Evolutionary conservation across 2,113 vertebrate species (phyloP).

Genomic region (Hippocampus guttulatus): DNA sequence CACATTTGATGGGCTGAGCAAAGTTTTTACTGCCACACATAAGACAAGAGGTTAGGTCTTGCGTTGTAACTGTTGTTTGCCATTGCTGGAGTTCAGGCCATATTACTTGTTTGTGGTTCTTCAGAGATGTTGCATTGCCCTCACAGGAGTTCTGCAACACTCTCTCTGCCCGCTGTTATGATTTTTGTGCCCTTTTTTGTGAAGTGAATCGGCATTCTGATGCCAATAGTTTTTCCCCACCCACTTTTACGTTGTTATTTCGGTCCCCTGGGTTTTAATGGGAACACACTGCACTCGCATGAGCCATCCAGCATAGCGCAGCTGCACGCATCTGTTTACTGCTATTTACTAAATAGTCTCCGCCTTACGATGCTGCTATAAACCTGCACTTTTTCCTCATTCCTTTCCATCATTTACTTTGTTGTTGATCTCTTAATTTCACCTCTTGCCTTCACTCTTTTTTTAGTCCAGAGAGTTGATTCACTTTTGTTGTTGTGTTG

Average conservation of each 20-base stretch:
- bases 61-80: neutral
- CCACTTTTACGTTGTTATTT: conserved; percentile 7
- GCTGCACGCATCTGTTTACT: conserved; percentile 72
- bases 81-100: neutral
- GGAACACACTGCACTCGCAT: conserved; percentile 61
- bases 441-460: conserved; percentile 29
- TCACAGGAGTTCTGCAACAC: neutral
- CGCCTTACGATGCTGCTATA: conserved; percentile 65
- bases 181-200: conserved; percentile 4
- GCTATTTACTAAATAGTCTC: conserved; percentile 72
- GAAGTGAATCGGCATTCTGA: neutral
- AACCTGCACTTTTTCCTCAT: conserved; percentile 45
- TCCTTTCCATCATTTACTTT: conserved; percentile 32
- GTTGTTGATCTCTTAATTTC: conserved; percentile 45
- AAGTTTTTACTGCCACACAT: neutral
- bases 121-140: neutral
- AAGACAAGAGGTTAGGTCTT: too few relatives aligned
- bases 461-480: conserved; percentile 10
- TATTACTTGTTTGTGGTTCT: neutral
- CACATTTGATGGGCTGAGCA: too few relatives aligned
- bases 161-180: neutral
- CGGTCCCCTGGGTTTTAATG: conserved; percentile 64
- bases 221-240: neutral
- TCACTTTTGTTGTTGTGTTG: conserved; percentile 25
- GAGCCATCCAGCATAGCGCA: conserved; percentile 60